phyloP scores from a whole-genome alignment of 2,888 invertebrate genomes.

The Fragum fragum region DNA sequence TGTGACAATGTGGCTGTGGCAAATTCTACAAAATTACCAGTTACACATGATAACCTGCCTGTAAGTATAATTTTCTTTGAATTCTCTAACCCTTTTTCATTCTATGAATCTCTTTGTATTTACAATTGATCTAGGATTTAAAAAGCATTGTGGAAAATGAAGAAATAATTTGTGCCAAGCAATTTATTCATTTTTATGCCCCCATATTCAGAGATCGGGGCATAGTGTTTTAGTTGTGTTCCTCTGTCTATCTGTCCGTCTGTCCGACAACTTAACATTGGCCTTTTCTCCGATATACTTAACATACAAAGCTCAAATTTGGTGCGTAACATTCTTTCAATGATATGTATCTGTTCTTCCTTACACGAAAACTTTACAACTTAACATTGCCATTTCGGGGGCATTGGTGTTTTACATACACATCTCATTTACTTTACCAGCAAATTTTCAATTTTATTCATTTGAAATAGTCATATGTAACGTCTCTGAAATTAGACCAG shows the following conservation, averaged over 20 bases:
- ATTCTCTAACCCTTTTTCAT: neutral
- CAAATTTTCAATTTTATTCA: no score
- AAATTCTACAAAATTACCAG: neutral
- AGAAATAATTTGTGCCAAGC: no score
- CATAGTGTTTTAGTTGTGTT: no score
- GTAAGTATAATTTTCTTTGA: conserved; percentile 2
- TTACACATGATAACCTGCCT: neutral
- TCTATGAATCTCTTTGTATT: neutral
- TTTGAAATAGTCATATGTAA: no score
- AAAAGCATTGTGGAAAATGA: no score
- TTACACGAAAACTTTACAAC: neutral
- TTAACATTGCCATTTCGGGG: neutral
- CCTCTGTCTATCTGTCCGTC: no score
- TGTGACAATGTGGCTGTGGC: neutral
- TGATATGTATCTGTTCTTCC: neutral
- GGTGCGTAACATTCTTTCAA: neutral
- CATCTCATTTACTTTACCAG: no score
- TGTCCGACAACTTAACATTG: no score
- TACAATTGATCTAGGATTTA: no score
- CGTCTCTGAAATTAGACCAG: no score
- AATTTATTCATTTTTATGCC: neutral
- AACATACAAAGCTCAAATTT: no score
- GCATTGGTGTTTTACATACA: neutral
- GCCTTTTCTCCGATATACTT: no score
- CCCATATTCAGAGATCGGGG: neutral